Evolutionary conservation across 2,797 vertebrate genomes (phyloP).

Genomic region (Danio aesculapii): DNA sequence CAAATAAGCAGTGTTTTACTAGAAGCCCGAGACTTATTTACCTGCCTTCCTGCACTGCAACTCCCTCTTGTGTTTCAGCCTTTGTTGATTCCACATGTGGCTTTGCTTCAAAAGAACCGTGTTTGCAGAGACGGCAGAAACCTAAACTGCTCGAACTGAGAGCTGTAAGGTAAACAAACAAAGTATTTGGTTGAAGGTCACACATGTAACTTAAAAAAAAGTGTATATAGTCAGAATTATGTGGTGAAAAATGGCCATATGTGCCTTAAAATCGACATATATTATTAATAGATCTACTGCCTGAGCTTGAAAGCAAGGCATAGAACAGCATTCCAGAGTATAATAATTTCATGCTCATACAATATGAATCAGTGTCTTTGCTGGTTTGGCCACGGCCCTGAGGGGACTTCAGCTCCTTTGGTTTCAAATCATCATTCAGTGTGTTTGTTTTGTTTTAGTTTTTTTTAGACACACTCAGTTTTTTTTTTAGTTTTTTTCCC

Average conservation of each 20-base stretch:
- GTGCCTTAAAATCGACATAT: constrained; percentile 2
- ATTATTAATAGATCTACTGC: background rate
- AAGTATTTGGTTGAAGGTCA: constrained; percentile 26
- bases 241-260: background rate
- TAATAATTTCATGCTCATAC: constrained; percentile 21
- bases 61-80: constrained; percentile 16
- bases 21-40: constrained; percentile 36
- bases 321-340: background rate
- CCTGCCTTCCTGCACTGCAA: constrained; percentile 17
- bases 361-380: constrained; percentile 19
- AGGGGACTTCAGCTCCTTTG: constrained; percentile 14
- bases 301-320: background rate
- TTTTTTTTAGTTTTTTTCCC: too few relatives aligned
- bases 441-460: background rate
- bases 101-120: constrained; percentile 31
- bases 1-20: constrained; percentile 36
- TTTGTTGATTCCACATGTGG: constrained; percentile 43
- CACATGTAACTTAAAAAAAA: background rate
- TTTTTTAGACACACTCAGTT: background rate
- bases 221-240: background rate
- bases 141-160: constrained; percentile 19
- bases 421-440: constrained; percentile 4
- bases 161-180: constrained; percentile 40
- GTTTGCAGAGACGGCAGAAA: constrained; percentile 26
- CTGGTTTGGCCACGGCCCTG: constrained; percentile 1